Conservation (phyloP, 2,113 vertebrate genomes). For the Pelecanus crispus region DNA sequence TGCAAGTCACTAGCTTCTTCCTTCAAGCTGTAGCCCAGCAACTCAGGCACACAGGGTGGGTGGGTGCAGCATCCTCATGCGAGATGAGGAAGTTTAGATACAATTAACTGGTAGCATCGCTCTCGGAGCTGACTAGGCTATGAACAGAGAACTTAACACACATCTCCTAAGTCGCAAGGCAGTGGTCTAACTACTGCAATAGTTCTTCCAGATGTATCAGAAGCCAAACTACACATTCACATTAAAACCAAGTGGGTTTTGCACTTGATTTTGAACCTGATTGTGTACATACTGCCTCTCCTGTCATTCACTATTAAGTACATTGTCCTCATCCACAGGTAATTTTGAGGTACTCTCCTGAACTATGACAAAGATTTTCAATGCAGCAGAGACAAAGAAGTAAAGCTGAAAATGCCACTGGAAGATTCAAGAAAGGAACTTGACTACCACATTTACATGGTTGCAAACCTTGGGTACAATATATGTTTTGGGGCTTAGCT, state of each 20-base stretch:
- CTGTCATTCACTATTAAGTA: background rate
- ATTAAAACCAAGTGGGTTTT: background rate
- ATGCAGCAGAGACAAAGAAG: background rate
- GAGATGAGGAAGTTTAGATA: background rate
- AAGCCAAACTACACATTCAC: background rate
- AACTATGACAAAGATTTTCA: background rate
- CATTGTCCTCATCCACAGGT: background rate
- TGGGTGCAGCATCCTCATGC: background rate
- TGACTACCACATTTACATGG: background rate
- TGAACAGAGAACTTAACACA: background rate
- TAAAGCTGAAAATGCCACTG: background rate
- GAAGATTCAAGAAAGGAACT: background rate
- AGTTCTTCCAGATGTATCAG: background rate
- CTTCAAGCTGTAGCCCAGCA: background rate
- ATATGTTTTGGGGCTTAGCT: background rate
- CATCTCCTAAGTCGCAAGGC: background rate
- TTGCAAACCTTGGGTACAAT: background rate
- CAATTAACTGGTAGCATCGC: accelerated
- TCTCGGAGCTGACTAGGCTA: background rate
- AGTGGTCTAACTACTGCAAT: background rate
- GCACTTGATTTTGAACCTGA: background rate
- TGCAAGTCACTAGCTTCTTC: background rate
- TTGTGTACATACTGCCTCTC: background rate
- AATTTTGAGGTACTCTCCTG: background rate
- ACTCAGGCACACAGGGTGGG: background rate